Evolutionary conservation across 2,888 invertebrate species (phyloP).

Genomic region (Toxonevra muliebris): DNA sequence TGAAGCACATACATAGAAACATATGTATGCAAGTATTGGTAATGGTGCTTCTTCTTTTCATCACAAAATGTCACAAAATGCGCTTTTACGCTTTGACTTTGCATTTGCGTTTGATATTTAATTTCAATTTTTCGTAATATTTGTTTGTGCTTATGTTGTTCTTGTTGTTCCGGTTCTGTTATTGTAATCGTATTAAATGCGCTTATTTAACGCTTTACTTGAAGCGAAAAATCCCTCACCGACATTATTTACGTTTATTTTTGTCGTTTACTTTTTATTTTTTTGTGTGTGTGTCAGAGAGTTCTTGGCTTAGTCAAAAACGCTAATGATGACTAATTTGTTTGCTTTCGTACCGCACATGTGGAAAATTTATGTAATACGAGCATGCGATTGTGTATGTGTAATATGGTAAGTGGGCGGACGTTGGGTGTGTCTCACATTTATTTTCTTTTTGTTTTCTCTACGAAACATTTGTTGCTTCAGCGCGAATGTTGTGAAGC

Average conservation of each 20-base stretch:
- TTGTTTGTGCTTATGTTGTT: conserved; percentile 31
- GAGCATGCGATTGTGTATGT: conserved; percentile 6
- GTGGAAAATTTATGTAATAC: neutral
- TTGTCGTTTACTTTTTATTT: no score
- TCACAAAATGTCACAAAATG: conserved; percentile 57
- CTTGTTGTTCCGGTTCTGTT: conserved; percentile 36
- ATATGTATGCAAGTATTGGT: no score
- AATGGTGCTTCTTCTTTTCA: conserved; percentile 14
- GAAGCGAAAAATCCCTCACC: conserved; percentile 16
- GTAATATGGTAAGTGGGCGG: conserved; percentile 16
- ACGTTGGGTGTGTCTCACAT: conserved; percentile 3
- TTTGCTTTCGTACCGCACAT: conserved; percentile 46
- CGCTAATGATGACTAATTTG: conserved; percentile 63
- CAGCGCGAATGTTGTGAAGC: conserved; percentile 40
- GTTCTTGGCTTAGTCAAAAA: conserved; percentile 36
- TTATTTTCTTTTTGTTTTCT: conserved; percentile 38
- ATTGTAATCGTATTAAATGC: conserved; percentile 60
- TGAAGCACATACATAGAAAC: no score
- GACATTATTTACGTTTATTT: neutral
- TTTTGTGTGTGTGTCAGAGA: no score
- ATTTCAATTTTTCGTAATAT: conserved; percentile 42
- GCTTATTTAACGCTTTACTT: conserved; percentile 61
- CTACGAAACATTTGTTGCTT: conserved; percentile 57
- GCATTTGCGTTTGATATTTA: conserved; percentile 55
- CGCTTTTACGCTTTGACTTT: conserved; percentile 61